phyloP scores from a whole-genome alignment of 2,888 invertebrate species.

The Furcula furcula region DNA sequence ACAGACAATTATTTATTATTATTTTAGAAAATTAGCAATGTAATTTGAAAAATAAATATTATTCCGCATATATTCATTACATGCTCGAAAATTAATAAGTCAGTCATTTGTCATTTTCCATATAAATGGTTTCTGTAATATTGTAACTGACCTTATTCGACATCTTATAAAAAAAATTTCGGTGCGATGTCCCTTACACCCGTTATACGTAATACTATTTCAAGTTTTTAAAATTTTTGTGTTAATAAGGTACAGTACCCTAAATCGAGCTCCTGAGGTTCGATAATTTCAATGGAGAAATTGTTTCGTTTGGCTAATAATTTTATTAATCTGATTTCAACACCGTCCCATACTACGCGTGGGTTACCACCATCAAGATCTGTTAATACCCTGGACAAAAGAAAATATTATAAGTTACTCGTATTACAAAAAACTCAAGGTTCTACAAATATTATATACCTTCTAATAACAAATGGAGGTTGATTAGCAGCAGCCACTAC shows the following conservation, averaged over 20 bases:
- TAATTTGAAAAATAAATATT: no score
- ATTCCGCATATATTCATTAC: no score
- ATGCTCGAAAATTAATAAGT: no score
- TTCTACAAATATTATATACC: slow-evolving; percentile 49
- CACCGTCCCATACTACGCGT: slow-evolving; percentile 84
- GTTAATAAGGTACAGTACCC: slow-evolving; percentile 41
- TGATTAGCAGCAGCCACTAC: slow-evolving; percentile 85
- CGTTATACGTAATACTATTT: no score
- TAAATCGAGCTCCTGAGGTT: slow-evolving; percentile 75
- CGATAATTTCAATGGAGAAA: slow-evolving; percentile 86
- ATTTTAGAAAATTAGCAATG: no score
- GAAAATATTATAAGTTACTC: background rate
- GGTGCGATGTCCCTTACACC: no score
- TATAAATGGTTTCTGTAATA: no score
- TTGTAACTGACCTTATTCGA: no score
- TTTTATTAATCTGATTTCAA: slow-evolving; percentile 86
- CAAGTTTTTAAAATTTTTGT: no score
- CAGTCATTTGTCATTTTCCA: no score
- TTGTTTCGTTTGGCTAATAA: slow-evolving; percentile 84
- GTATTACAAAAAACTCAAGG: background rate
- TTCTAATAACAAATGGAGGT: slow-evolving; percentile 87
- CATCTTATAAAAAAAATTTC: no score
- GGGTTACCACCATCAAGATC: slow-evolving; percentile 72
- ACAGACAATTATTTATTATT: no score
- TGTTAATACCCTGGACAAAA: slow-evolving; percentile 50